Conservation (phyloP, 2,797 vertebrate genomes). For the Acipenser ruthenus region DNA sequence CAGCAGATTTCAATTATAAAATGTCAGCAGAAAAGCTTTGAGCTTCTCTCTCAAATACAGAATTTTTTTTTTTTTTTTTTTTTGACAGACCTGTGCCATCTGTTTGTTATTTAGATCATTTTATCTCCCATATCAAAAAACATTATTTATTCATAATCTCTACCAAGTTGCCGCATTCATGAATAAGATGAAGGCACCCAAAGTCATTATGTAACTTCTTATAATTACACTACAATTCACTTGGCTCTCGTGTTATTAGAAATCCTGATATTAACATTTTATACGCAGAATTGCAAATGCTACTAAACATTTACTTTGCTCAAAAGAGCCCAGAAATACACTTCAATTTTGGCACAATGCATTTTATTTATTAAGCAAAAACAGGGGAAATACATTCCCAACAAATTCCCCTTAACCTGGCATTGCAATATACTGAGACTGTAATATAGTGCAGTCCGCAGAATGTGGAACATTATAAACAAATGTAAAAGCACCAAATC, state of each 20-base stretch:
- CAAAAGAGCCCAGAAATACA: neutral
- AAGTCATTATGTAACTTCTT: constrained; percentile 40
- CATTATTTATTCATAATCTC: constrained; percentile 33
- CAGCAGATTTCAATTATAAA: constrained; percentile 40
- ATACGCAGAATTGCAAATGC: constrained; percentile 28
- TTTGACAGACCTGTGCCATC: constrained; percentile 47
- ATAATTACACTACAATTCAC: constrained; percentile 29
- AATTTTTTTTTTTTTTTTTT: constrained; percentile 21
- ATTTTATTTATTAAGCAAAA: too few relatives aligned
- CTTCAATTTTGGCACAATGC: too few relatives aligned
- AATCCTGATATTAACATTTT: constrained; percentile 30
- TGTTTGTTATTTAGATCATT: constrained; percentile 51
- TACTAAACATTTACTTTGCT: constrained; percentile 21
- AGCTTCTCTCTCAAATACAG: constrained; percentile 34
- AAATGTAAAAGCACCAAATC: too few relatives aligned
- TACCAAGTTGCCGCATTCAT: constrained; percentile 38
- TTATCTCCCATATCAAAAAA: constrained; percentile 25
- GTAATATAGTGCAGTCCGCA: too few relatives aligned
- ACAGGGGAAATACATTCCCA: too few relatives aligned
- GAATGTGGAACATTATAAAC: too few relatives aligned
- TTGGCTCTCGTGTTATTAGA: constrained; percentile 18
- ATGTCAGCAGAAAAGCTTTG: constrained; percentile 52
- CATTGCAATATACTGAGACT: too few relatives aligned
- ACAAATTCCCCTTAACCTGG: too few relatives aligned
- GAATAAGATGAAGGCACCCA: constrained; percentile 38